Evolutionary conservation across 92 coral and sea anemone species (phyloP).

Genomic region (Zoanthus gigantus): DNA sequence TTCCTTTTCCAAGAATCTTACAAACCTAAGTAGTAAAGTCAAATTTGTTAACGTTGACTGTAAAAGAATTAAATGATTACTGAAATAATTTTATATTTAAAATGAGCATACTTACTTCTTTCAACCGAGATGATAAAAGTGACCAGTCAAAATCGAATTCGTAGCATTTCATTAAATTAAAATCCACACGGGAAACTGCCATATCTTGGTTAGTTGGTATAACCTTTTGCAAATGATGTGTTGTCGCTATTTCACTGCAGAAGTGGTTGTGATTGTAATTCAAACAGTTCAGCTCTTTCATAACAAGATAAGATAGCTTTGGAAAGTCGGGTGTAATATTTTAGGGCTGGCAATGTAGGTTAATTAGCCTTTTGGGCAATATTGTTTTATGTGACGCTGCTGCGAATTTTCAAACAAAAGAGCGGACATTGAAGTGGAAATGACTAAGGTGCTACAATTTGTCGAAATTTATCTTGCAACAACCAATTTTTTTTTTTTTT

Average conservation of each 20-base stretch:
- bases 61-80: neutral
- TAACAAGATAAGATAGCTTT: neutral
- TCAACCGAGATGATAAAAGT: neutral
- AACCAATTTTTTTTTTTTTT: neutral
- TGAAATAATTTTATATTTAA: neutral
- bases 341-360: slow-evolving; percentile 3
- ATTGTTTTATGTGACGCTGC: neutral
- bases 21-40: no score
- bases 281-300: no score
- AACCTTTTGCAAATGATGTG: no score
- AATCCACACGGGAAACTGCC: neutral
- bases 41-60: slow-evolving; percentile 19
- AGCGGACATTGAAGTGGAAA: neutral
- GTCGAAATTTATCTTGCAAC: neutral
- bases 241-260: no score
- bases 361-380: neutral
- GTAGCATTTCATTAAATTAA: slow-evolving; percentile 12
- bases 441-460: neutral
- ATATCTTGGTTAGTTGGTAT: no score
- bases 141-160: slow-evolving; percentile 11
- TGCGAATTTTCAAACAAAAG: neutral
- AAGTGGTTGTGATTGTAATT: no score
- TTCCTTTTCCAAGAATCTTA: no score
- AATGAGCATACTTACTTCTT: neutral
- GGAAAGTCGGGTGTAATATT: neutral